Evolutionary conservation across 2,797 vertebrate genomes (phyloP).

Genomic region (Melanotaenia parkinsoni): DNA sequence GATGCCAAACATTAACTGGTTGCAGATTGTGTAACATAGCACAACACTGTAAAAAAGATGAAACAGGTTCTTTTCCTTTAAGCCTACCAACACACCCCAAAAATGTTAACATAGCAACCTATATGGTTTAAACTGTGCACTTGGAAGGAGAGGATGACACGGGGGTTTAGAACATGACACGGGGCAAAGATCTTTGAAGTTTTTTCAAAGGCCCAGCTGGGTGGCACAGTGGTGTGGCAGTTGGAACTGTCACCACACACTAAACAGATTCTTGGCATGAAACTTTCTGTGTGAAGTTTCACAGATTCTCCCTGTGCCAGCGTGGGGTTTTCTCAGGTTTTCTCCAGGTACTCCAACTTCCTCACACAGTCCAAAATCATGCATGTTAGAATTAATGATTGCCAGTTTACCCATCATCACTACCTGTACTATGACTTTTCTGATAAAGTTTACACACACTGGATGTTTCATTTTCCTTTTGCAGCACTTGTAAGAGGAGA

Average conservation of each 20-base stretch:
- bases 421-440: neutral
- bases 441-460: neutral
- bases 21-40: neutral
- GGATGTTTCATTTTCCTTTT: neutral
- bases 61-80: neutral
- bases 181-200: neutral
- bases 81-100: neutral
- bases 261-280: neutral
- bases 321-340: neutral
- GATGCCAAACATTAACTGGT: neutral
- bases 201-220: neutral
- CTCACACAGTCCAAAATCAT: neutral
- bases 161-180: neutral
- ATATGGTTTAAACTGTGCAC: too few species aligned
- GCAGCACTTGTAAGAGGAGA: neutral
- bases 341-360: neutral
- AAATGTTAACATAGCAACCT: neutral
- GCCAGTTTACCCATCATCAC: neutral
- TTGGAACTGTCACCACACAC: neutral
- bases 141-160: too few species aligned
- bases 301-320: neutral
- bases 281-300: neutral
- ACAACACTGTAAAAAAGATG: neutral
- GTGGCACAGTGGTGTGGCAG: neutral
- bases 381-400: neutral